Percentiles rank a stretch among this genome's conserved stretches.
phyloP scores from a whole-genome alignment of 1,140 invertebrate genomes.

The Saccostrea cuccullata region DNA sequence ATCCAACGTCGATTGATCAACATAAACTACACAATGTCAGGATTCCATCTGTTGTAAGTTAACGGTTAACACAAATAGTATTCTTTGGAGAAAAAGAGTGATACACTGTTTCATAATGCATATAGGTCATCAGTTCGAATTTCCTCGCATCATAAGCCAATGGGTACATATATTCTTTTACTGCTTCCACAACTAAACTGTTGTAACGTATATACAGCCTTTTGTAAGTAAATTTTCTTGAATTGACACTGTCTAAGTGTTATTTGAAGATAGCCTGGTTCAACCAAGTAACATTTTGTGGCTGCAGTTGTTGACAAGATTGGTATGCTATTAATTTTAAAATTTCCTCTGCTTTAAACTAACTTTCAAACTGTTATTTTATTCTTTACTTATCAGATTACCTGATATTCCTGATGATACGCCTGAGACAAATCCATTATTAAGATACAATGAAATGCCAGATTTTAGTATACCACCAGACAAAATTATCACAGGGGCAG shows the following conservation, averaged over 20 bases:
- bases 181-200: too few relatives aligned
- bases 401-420: conserved; percentile 16
- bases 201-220: too few relatives aligned
- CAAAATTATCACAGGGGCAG: conserved; percentile 18
- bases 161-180: too few relatives aligned
- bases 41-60: conserved; percentile 30
- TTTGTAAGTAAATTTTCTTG: too few relatives aligned
- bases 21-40: conserved; percentile 23
- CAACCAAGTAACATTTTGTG: too few relatives aligned
- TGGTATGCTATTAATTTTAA: too few relatives aligned
- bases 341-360: too few relatives aligned
- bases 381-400: not conserved
- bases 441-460: not conserved
- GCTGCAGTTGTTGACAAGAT: too few relatives aligned
- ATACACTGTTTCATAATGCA: not conserved
- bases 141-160: conserved; percentile 3
- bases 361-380: not conserved
- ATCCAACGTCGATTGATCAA: not conserved
- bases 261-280: too few relatives aligned
- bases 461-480: conserved; percentile 31
- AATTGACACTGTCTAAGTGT: too few relatives aligned
- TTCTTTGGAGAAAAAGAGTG: not conserved
- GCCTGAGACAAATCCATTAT: not conserved
- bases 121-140: conserved; percentile 8
- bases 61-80: not conserved